Conservation (phyloP, 2,113 vertebrate species). For the Morone chrysops region DNA sequence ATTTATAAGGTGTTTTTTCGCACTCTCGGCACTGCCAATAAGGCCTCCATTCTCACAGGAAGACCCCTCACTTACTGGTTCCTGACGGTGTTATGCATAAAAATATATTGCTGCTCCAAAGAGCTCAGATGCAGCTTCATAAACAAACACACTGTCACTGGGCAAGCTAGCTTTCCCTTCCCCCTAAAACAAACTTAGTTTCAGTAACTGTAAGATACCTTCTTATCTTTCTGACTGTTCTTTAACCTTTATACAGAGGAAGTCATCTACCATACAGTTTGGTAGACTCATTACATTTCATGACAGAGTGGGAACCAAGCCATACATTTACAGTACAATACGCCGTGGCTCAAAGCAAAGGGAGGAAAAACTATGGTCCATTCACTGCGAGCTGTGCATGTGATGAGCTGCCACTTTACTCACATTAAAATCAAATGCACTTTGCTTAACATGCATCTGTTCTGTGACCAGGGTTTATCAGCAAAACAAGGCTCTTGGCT, state of each 20-base stretch:
- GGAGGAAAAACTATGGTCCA: neutral
- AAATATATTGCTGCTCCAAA: constrained; percentile 29
- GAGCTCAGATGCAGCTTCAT: constrained; percentile 22
- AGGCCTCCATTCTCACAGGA: constrained; percentile 15
- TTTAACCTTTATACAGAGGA: constrained; percentile 7
- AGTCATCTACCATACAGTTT: neutral
- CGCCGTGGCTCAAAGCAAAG: neutral
- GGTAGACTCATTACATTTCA: constrained; percentile 20
- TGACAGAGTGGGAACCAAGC: neutral
- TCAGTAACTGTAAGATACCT: constrained; percentile 6
- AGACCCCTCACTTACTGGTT: constrained; percentile 38
- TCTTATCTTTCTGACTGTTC: neutral
- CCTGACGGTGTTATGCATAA: constrained; percentile 49
- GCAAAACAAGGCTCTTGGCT: constrained; percentile 40
- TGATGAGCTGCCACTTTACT: constrained; percentile 29
- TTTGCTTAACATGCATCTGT: constrained; percentile 43
- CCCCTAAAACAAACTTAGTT: constrained; percentile 25
- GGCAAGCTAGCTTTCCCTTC: constrained; percentile 37
- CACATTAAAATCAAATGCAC: constrained; percentile 48
- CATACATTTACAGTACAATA: neutral
- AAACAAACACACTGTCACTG: constrained; percentile 59
- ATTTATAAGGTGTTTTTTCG: constrained; percentile 31
- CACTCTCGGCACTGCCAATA: constrained; percentile 30
- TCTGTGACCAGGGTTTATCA: constrained; percentile 41
- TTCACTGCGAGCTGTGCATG: neutral